These are phyloP conservation scores for Drosophila kikkawai DNA, from an alignment of 1,140 invertebrate genomes.

Conservation along the genomic window DNA sequence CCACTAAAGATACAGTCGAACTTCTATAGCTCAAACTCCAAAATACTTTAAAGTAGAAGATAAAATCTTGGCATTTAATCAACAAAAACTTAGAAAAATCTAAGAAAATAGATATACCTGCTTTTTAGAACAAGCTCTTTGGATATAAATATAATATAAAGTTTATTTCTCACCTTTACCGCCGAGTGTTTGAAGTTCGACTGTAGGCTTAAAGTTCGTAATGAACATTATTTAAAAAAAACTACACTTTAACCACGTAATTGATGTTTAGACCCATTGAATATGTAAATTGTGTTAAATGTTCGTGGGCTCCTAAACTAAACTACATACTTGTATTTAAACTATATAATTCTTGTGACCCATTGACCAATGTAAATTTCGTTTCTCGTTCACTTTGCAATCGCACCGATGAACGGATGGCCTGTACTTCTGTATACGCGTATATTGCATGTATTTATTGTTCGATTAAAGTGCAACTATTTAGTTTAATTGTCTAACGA, in stretches of 20 bases:
- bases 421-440: slow-evolving; percentile 61
- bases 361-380: slow-evolving; percentile 61
- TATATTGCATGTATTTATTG: slow-evolving; percentile 80
- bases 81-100: background rate
- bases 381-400: slow-evolving; percentile 55
- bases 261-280: slow-evolving; percentile 6
- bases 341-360: slow-evolving; percentile 31
- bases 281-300: slow-evolving; percentile 15
- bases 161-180: background rate
- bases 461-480: slow-evolving; percentile 80
- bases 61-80: background rate
- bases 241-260: slow-evolving; percentile 11
- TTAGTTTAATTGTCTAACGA: slow-evolving; percentile 69
- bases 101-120: background rate
- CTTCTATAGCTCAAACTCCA: slow-evolving; percentile 4
- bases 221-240: slow-evolving; percentile 16
- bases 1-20: slow-evolving; percentile 22
- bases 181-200: slow-evolving; percentile 8
- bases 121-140: background rate
- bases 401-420: slow-evolving; percentile 43
- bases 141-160: too few relatives aligned
- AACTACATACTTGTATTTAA: slow-evolving; percentile 18
- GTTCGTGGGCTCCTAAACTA: slow-evolving; percentile 1
- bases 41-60: background rate
- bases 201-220: slow-evolving; percentile 16